These are phyloP conservation scores for Poeciliopsis gracilis DNA, from an alignment of 2,797 vertebrate genomes.

Conservation along the genomic window DNA sequence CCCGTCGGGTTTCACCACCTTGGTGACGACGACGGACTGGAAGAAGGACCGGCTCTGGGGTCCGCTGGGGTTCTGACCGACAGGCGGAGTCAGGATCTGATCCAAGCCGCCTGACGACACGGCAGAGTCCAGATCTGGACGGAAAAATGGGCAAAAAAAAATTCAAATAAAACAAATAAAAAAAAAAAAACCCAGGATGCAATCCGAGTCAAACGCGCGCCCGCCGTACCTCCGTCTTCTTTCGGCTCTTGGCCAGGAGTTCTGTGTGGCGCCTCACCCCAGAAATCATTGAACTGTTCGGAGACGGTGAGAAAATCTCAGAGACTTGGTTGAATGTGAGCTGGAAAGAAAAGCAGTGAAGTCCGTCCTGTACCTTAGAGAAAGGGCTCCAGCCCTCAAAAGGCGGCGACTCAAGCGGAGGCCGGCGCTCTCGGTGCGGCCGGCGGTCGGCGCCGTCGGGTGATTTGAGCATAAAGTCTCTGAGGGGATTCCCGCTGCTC, in stretches of 20 bases:
- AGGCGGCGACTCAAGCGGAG: slow-evolving; percentile 44
- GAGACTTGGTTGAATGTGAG: neutral
- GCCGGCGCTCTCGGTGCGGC: slow-evolving; percentile 23
- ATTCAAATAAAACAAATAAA: neutral
- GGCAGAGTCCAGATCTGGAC: slow-evolving; percentile 88
- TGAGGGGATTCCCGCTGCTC: slow-evolving; percentile 69
- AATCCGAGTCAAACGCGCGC: neutral
- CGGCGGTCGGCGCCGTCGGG: slow-evolving; percentile 67
- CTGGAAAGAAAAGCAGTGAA: neutral
- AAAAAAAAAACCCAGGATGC: neutral
- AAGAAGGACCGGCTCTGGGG: slow-evolving; percentile 85
- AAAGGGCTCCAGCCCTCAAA: slow-evolving; percentile 70
- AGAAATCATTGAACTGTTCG: slow-evolving; percentile 74
- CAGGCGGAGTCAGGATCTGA: slow-evolving; percentile 80
- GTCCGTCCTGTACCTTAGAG: slow-evolving; percentile 62
- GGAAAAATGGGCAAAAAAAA: neutral
- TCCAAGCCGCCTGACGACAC: slow-evolving; percentile 88
- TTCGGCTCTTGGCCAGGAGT: slow-evolving; percentile 53
- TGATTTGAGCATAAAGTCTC: slow-evolving; percentile 91
- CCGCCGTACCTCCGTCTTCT: slow-evolving; percentile 75
- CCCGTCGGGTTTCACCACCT: slow-evolving; percentile 89
- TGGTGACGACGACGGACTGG: slow-evolving; percentile 85
- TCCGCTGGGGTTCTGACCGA: slow-evolving; percentile 46
- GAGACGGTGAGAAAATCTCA: neutral
- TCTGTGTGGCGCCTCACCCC: slow-evolving; percentile 52